phyloP scores from a whole-genome alignment of 2,888 invertebrate genomes.

The Mamestra brassicae region DNA sequence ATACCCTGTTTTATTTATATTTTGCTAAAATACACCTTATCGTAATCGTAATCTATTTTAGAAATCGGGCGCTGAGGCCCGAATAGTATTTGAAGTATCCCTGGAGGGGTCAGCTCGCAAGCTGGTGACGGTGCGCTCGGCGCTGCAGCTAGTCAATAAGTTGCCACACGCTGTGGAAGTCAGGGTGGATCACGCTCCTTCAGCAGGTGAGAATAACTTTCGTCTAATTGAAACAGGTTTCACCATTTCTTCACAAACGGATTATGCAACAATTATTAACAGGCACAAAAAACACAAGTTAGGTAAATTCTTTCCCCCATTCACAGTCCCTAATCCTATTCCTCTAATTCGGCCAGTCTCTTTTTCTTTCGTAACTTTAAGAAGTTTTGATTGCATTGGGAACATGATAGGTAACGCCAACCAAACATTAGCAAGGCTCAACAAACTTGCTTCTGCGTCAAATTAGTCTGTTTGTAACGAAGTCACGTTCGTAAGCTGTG shows the following conservation, averaged over 20 bases:
- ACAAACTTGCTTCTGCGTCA: too few species aligned
- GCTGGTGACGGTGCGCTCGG: conserved; percentile 97
- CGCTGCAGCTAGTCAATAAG: conserved; percentile 95
- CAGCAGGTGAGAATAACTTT: conserved; percentile 69
- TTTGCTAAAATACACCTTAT: not conserved
- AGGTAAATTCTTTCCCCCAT: too few species aligned
- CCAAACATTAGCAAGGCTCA: not conserved
- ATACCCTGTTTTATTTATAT: too few species aligned
- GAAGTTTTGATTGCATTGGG: not conserved
- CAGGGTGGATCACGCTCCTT: conserved; percentile 81
- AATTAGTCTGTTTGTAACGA: not conserved
- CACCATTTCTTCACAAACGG: too few species aligned
- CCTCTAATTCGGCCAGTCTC: not conserved
- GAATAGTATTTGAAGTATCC: conserved; percentile 97
- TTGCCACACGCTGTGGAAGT: conserved; percentile 93
- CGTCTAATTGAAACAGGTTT: not conserved
- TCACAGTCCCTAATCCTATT: not conserved
- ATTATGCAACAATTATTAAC: not conserved
- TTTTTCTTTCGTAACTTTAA: not conserved
- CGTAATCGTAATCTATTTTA: conserved; percentile 46
- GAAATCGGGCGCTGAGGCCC: conserved; percentile 91
- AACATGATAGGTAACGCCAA: not conserved
- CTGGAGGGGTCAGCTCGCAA: conserved; percentile 98
- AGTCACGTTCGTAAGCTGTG: not conserved
- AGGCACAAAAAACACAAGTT: not conserved